A percentile compares a stretch with the other conserved stretches of the same genome.
phyloP scores from a whole-genome alignment of 2,113 vertebrate genomes.

The Burhinus bistriatus region DNA sequence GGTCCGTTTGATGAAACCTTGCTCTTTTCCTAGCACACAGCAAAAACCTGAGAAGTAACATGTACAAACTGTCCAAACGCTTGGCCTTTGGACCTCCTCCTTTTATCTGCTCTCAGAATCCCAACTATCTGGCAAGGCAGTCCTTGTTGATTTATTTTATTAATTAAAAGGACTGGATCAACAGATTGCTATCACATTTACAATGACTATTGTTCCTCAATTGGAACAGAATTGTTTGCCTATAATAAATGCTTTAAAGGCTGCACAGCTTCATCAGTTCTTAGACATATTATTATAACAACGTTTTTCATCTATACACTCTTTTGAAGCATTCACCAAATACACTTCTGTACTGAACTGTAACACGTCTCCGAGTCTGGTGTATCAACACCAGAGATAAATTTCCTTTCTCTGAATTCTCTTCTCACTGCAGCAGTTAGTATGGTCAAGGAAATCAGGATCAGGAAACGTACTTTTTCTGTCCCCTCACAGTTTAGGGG shows the following conservation, averaged over 20 bases:
- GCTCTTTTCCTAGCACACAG: not conserved
- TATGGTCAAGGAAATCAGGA: not conserved
- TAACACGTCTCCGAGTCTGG: not conserved
- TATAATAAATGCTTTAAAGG: not conserved
- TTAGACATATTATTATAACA: not conserved
- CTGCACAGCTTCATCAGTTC: not conserved
- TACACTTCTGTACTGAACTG: not conserved
- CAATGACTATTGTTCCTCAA: not conserved
- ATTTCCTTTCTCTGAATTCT: not conserved
- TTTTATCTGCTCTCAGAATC: not conserved
- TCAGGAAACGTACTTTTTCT: not conserved
- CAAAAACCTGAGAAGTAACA: not conserved
- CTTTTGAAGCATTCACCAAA: not conserved
- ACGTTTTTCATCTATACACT: not conserved
- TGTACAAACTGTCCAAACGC: not conserved
- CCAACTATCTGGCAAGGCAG: not conserved
- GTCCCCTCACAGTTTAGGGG: not conserved
- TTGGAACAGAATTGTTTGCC: not conserved
- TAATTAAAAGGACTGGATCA: not conserved
- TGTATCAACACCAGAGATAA: not conserved
- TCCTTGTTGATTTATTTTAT: not conserved
- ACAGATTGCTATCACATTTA: not conserved
- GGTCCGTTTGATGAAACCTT: not conserved
- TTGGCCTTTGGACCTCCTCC: not conserved
- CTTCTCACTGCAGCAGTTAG: not conserved